Evolutionary conservation across 2,888 invertebrate genomes (phyloP).

Genomic region (Cordilura impudica): DNA sequence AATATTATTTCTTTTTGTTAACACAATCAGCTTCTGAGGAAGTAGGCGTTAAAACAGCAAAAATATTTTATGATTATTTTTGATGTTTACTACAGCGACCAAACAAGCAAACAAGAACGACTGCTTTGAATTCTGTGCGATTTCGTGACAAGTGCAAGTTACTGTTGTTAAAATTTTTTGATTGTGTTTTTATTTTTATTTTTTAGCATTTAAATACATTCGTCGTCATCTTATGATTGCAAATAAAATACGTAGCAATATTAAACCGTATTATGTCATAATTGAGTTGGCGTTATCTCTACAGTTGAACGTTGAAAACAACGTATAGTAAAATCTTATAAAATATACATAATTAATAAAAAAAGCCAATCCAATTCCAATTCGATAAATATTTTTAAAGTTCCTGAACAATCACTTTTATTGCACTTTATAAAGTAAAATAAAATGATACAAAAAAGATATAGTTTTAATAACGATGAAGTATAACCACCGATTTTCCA

Average conservation of each 20-base stretch:
- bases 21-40: constrained; percentile 38
- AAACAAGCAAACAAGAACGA: background rate
- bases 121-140: constrained; percentile 12
- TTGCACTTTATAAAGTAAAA: too few relatives aligned
- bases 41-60: constrained; percentile 54
- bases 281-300: constrained; percentile 51
- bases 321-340: too few relatives aligned
- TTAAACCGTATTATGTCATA: constrained; percentile 35
- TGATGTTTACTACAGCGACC: background rate
- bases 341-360: too few relatives aligned
- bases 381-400: too few relatives aligned
- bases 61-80: constrained; percentile 14
- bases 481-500: too few relatives aligned
- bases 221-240: constrained; percentile 10
- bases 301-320: too few relatives aligned
- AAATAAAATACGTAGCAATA: background rate
- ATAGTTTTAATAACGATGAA: too few relatives aligned
- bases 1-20: background rate
- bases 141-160: constrained; percentile 54
- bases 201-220: background rate
- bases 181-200: background rate
- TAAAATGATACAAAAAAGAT: too few relatives aligned
- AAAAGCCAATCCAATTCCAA: too few relatives aligned
- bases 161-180: constrained; percentile 32
- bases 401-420: too few relatives aligned